Conservation (phyloP, 1,140 invertebrate genomes). For the Aricia agestis region DNA sequence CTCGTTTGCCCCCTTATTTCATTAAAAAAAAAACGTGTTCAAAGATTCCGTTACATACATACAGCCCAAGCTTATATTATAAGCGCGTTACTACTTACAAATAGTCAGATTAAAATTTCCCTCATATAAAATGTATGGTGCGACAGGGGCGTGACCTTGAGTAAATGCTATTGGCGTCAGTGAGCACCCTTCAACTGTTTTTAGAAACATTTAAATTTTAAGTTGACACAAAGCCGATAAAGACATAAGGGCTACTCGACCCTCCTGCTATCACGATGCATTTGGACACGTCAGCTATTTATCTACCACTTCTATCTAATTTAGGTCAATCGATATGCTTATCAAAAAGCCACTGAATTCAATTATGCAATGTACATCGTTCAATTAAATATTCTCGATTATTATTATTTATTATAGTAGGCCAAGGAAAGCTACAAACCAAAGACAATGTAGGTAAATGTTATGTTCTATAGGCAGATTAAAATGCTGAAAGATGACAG, state of each 20-base stretch:
- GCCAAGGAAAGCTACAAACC: not conserved
- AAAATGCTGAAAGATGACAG: too few relatives aligned
- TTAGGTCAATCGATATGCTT: conserved; percentile 10
- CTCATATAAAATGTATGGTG: too few relatives aligned
- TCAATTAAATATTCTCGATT: not conserved
- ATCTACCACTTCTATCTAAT: conserved; percentile 2
- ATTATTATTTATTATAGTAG: too few relatives aligned
- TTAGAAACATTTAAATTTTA: conserved; percentile 9
- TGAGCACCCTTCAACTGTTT: not conserved
- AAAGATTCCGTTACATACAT: too few relatives aligned
- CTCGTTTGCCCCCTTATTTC: too few relatives aligned
- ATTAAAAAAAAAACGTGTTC: too few relatives aligned
- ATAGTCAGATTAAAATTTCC: too few relatives aligned
- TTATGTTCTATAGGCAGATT: too few relatives aligned
- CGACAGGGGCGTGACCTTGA: not conserved
- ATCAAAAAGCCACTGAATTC: conserved; percentile 11
- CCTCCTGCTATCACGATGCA: conserved; percentile 1
- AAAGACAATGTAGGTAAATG: not conserved
- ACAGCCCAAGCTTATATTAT: too few relatives aligned
- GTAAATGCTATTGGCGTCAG: not conserved
- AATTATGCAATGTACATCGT: not conserved
- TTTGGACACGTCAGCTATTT: not conserved
- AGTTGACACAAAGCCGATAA: conserved; percentile 5
- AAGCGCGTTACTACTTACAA: too few relatives aligned
- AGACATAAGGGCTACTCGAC: not conserved